Evolutionary conservation across 2,888 invertebrate genomes (phyloP).

Genomic region (Troides aeacus): DNA sequence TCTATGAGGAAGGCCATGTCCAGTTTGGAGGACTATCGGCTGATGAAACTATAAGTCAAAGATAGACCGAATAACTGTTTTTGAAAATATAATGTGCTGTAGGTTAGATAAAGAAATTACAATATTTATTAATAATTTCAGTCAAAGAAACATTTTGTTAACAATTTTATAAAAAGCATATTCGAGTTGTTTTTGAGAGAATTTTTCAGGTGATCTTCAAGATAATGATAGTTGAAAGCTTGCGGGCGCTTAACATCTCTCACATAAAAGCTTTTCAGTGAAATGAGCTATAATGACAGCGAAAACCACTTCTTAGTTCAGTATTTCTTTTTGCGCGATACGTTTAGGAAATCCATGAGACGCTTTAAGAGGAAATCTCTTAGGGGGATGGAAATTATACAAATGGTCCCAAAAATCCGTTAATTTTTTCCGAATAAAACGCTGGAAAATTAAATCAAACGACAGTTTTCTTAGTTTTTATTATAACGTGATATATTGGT

Average conservation of each 20-base stretch:
- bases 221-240: conserved; percentile 60
- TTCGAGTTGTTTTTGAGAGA: conserved; percentile 37
- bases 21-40: no score
- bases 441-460: conserved; percentile 15
- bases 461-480: conserved; percentile 7
- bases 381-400: conserved; percentile 25
- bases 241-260: conserved; percentile 46
- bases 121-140: no score
- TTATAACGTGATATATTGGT: neutral
- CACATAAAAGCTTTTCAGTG: conserved; percentile 60
- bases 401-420: conserved; percentile 16
- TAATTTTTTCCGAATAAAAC: conserved; percentile 24
- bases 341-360: conserved; percentile 44
- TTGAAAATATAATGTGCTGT: no score
- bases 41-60: no score
- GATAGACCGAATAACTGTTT: no score
- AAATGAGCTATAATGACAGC: conserved; percentile 65
- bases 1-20: no score
- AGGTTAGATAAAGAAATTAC: no score
- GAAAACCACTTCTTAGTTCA: conserved; percentile 60
- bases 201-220: conserved; percentile 48
- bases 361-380: conserved; percentile 38
- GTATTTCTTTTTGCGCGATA: conserved; percentile 58
- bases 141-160: neutral
- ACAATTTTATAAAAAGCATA: conserved; percentile 25